These are phyloP conservation scores for Linnaemya tessellans DNA, from an alignment of 2,888 invertebrate species.

Conservation along the genomic window DNA sequence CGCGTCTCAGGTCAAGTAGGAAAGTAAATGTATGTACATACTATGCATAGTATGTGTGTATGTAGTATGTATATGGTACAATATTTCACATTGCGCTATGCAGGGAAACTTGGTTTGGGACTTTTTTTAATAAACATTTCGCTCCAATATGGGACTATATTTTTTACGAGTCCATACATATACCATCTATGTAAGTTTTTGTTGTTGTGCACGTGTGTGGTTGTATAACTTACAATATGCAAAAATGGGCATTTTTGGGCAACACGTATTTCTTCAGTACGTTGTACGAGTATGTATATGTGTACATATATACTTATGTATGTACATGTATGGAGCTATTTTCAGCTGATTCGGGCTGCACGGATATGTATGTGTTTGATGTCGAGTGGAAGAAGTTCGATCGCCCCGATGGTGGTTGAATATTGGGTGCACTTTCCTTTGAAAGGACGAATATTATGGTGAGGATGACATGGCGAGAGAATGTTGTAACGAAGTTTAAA, in stretches of 20 bases:
- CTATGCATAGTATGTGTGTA: not conserved
- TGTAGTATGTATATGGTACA: slow-evolving; percentile 1
- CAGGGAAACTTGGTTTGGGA: slow-evolving; percentile 57
- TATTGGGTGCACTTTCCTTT: slow-evolving; percentile 67
- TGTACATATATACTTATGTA: not conserved
- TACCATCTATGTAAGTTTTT: not conserved
- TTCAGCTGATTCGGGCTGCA: slow-evolving; percentile 31
- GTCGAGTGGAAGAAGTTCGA: slow-evolving; percentile 67
- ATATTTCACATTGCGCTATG: slow-evolving; percentile 45
- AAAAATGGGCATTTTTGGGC: not conserved
- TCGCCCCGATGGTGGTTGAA: slow-evolving; percentile 54
- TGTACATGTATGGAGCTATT: no score
- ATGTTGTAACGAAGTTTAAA: slow-evolving; percentile 25
- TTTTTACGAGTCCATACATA: slow-evolving; percentile 25
- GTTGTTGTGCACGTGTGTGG: not conserved
- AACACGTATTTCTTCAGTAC: not conserved
- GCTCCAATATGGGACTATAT: slow-evolving; percentile 57
- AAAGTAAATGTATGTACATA: no score
- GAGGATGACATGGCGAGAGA: slow-evolving; percentile 57
- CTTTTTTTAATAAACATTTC: slow-evolving; percentile 47
- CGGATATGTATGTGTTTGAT: slow-evolving; percentile 44
- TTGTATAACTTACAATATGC: not conserved
- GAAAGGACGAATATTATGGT: slow-evolving; percentile 56
- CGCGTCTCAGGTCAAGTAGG: no score
- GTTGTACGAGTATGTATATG: no score